phyloP scores from a whole-genome alignment of 2,113 vertebrate species.

The Suncus etruscus region DNA sequence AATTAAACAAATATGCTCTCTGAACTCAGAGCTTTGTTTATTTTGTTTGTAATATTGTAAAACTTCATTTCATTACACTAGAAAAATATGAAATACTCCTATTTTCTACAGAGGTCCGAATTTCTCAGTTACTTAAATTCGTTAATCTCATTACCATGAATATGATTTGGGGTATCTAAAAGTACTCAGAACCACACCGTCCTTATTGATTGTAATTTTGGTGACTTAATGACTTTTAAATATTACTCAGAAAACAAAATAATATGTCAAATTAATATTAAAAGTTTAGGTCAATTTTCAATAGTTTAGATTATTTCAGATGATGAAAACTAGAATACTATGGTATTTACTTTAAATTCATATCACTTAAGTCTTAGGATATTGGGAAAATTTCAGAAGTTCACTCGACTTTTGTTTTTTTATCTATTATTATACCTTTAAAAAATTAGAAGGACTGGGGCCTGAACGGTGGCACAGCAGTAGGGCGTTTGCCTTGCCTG shows the following conservation, averaged over 20 bases:
- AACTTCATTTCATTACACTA: slow-evolving; percentile 31
- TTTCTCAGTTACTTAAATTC: not conserved
- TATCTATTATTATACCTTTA: no score
- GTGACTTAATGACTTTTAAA: not conserved
- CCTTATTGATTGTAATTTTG: not conserved
- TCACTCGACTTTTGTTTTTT: no score
- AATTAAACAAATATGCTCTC: not conserved
- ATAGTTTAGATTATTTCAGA: not conserved
- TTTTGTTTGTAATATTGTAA: slow-evolving; percentile 6
- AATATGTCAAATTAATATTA: not conserved
- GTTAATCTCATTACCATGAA: not conserved
- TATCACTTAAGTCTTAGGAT: no score
- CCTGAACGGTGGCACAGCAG: no score
- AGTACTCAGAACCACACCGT: not conserved
- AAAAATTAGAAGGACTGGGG: no score
- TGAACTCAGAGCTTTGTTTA: not conserved
- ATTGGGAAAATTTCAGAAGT: no score
- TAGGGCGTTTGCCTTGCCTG: no score
- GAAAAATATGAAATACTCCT: not conserved
- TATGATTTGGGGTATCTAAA: not conserved
- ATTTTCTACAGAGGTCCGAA: slow-evolving; percentile 20
- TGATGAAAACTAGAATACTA: not conserved
- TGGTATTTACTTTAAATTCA: no score
- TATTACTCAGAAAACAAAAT: not conserved
- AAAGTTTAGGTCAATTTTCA: not conserved